These are phyloP conservation scores for Pseudomyrmex pallidus DNA, from an alignment of 1,140 invertebrate genomes.

Conservation along the genomic window DNA sequence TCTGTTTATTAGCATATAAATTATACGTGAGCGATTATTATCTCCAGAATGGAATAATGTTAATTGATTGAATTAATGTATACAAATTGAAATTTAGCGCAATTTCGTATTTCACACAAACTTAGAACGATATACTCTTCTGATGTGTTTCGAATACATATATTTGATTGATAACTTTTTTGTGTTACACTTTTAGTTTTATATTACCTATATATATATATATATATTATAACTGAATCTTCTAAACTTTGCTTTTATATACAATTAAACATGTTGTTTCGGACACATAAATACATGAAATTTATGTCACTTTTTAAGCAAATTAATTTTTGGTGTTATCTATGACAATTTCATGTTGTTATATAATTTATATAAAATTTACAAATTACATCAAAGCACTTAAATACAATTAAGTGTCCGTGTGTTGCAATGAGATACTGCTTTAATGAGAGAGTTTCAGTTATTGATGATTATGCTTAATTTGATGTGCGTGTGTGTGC, in stretches of 20 bases:
- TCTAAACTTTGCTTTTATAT: neutral
- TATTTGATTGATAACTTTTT: no score
- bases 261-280: slow-evolving; percentile 13
- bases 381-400: slow-evolving; percentile 12
- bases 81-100: slow-evolving; percentile 12
- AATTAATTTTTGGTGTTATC: slow-evolving; percentile 10
- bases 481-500: neutral
- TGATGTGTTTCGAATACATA: no score
- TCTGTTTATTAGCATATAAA: slow-evolving; percentile 37
- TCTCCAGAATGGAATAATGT: slow-evolving; percentile 15
- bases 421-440: neutral
- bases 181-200: no score
- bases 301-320: slow-evolving; percentile 7
- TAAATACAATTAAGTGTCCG: slow-evolving; percentile 10
- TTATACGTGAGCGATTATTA: slow-evolving; percentile 16
- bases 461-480: slow-evolving; percentile 30
- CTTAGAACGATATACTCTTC: no score
- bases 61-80: neutral
- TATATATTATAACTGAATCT: no score
- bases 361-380: neutral
- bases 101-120: slow-evolving; percentile 16
- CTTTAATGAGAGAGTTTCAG: slow-evolving; percentile 33
- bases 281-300: neutral
- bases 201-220: no score
- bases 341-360: neutral